Conservation (phyloP, 2,113 vertebrate genomes). For the Anthoscopus minutus region DNA sequence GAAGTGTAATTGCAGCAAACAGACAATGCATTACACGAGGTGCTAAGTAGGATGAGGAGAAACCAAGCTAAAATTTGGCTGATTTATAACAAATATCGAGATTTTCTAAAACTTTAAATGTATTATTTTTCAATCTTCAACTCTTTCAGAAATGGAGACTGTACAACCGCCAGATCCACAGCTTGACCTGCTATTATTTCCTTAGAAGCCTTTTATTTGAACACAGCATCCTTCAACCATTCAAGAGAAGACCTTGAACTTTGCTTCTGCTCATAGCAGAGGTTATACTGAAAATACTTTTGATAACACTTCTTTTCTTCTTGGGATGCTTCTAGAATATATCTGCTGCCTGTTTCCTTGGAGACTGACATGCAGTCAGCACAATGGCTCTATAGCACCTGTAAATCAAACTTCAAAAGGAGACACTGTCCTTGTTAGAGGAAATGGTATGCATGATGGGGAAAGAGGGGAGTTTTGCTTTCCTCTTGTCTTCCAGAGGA, state of each 20-base stretch:
- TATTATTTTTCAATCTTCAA: background rate
- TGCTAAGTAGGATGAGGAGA: background rate
- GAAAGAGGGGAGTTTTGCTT: background rate
- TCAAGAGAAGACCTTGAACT: conserved; percentile 56
- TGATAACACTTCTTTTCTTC: conserved; percentile 43
- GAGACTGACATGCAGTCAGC: conserved; percentile 42
- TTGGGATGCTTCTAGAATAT: conserved; percentile 42
- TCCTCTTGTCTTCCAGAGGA: background rate
- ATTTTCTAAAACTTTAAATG: background rate
- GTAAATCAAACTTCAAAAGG: conserved; percentile 35
- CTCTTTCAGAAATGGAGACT: background rate
- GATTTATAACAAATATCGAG: background rate
- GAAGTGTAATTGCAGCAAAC: background rate
- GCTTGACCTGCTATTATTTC: conserved; percentile 42
- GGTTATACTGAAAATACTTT: conserved; percentile 42
- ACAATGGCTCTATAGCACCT: conserved; percentile 26
- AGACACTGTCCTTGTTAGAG: background rate
- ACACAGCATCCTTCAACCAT: conserved; percentile 39
- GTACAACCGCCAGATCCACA: background rate
- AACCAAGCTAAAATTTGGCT: background rate
- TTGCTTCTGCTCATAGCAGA: conserved; percentile 22
- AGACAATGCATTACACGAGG: background rate
- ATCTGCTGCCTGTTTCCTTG: conserved; percentile 57
- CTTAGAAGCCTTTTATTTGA: conserved; percentile 45
- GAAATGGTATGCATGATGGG: background rate